These are phyloP conservation scores for Ammodytes dubius DNA, from an alignment of 2,113 vertebrate species.

Conservation along the genomic window DNA sequence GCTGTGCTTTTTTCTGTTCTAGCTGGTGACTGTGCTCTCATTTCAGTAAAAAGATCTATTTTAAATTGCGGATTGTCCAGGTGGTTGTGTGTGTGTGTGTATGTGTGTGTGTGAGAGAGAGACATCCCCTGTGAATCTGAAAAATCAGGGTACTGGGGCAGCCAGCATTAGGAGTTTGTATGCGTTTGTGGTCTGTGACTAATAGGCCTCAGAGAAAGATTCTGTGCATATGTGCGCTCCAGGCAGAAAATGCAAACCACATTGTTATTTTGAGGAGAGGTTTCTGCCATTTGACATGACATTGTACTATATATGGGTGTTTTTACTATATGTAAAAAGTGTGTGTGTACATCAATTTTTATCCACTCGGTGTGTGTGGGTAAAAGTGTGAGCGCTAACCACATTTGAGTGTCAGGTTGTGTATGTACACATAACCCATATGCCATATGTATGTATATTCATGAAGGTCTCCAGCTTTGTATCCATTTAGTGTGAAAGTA, in stretches of 20 bases:
- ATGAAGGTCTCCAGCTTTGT: constrained; percentile 49
- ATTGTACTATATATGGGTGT: not conserved
- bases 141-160: constrained; percentile 81
- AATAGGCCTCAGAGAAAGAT: constrained; percentile 51
- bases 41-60: constrained; percentile 38
- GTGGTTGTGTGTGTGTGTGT: constrained; percentile 53
- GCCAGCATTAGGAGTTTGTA: constrained; percentile 50
- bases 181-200: constrained; percentile 61
- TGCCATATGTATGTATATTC: constrained; percentile 49
- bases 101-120: constrained; percentile 30
- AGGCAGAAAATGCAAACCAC: constrained; percentile 40
- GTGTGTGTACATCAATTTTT: not conserved
- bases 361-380: constrained; percentile 2
- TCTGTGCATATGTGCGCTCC: constrained; percentile 26
- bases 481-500: constrained; percentile 53
- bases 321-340: constrained; percentile 17
- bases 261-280: constrained; percentile 65
- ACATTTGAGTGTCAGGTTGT: constrained; percentile 25
- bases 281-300: constrained; percentile 54
- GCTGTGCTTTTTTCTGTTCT: constrained; percentile 8
- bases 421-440: constrained; percentile 24
- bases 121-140: constrained; percentile 55
- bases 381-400: constrained; percentile 22
- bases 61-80: constrained; percentile 48
- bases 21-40: constrained; percentile 14